Percentiles rank a stretch among this genome's conserved stretches.
These are phyloP conservation scores for Microcebus murinus DNA, from an alignment of 2,113 vertebrate species.

Conservation along the genomic window DNA sequence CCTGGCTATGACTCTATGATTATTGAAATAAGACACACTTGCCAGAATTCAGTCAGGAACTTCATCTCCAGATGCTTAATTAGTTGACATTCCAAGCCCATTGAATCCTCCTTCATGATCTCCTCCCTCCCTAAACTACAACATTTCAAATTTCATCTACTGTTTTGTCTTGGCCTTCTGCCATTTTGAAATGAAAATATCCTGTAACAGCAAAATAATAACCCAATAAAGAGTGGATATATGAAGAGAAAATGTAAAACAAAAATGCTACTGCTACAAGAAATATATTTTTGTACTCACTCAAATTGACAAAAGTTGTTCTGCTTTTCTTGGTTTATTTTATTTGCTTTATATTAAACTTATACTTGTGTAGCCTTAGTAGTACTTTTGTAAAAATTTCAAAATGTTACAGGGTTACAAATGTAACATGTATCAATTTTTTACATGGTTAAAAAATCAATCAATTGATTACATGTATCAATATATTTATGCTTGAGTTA, in stretches of 20 bases:
- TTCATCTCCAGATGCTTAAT: constrained; percentile 64
- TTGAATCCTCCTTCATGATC: neutral
- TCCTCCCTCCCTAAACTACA: constrained; percentile 23
- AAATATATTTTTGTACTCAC: neutral
- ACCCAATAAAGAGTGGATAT: neutral
- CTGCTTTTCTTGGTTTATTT: neutral
- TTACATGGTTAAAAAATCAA: no score
- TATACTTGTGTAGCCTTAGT: neutral
- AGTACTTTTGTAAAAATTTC: no score
- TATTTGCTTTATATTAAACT: constrained; percentile 12
- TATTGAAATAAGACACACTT: constrained; percentile 51
- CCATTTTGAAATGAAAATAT: constrained; percentile 41
- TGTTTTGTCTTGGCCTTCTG: constrained; percentile 19
- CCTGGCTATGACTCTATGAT: constrained; percentile 34
- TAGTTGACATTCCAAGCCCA: constrained; percentile 55
- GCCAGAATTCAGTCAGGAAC: constrained; percentile 37
- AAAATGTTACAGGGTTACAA: no score
- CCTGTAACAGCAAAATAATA: constrained; percentile 36
- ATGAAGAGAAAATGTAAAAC: constrained; percentile 10
- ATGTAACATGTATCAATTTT: no score
- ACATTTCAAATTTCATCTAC: constrained; percentile 33
- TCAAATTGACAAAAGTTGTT: constrained; percentile 30
- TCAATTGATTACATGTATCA: no score
- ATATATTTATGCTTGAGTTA: no score
- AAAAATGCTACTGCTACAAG: constrained; percentile 12